Percentiles rank a stretch among this genome's conserved stretches.
Evolutionary conservation across 2,113 vertebrate species (phyloP).

Genomic region (Anguilla japonica): DNA sequence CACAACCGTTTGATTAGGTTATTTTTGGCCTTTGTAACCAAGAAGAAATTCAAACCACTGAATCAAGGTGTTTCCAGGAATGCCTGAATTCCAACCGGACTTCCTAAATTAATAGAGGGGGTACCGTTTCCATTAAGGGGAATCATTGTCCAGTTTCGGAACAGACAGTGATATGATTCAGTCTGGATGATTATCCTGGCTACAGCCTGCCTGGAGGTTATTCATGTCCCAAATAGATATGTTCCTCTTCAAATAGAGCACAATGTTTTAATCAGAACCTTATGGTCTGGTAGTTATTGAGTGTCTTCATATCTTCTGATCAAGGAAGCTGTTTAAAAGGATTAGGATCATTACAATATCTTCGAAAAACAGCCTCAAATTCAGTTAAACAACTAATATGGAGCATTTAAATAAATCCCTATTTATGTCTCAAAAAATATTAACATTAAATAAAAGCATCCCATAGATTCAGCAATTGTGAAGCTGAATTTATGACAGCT

Average conservation of each 20-base stretch:
- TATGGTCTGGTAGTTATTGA: not conserved
- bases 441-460: not conserved
- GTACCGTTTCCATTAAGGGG: not conserved
- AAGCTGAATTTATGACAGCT: too few relatives aligned
- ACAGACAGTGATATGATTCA: slow-evolving; percentile 13
- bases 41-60: not conserved
- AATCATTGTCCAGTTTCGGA: slow-evolving; percentile 11
- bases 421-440: not conserved
- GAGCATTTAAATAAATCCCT: not conserved
- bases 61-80: slow-evolving; percentile 9
- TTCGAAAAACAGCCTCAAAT: not conserved
- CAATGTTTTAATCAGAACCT: slow-evolving; percentile 12
- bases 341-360: slow-evolving; percentile 14
- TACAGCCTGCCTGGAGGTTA: not conserved
- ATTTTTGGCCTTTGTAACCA: not conserved
- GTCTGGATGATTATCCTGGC: not conserved
- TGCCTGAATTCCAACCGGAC: not conserved
- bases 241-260: slow-evolving; percentile 9
- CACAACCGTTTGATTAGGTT: slow-evolving; percentile 9
- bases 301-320: slow-evolving; percentile 11
- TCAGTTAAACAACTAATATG: slow-evolving; percentile 1
- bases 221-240: slow-evolving; percentile 18
- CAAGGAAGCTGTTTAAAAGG: slow-evolving; percentile 19
- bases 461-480: not conserved
- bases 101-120: not conserved